Percentiles rank a stretch among this genome's conserved stretches.
These are phyloP conservation scores for Thymelicus acteon DNA, from an alignment of 2,888 invertebrate genomes.

Conservation along the genomic window DNA sequence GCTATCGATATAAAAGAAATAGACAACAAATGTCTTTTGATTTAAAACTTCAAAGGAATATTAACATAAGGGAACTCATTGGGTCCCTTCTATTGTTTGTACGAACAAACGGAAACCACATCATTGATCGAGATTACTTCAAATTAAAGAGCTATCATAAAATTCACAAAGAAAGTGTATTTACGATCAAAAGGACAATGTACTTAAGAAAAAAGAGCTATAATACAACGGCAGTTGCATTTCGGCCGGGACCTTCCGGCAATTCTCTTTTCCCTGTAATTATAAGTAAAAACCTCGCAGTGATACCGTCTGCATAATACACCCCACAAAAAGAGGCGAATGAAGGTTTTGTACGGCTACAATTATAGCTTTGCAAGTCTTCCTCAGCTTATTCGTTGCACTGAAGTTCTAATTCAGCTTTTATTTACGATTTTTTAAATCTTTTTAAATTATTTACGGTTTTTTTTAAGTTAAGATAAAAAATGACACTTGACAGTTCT, in stretches of 20 bases:
- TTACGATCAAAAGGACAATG: conserved; percentile 57
- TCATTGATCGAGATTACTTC: conserved; percentile 57
- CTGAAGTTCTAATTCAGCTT: conserved; percentile 48
- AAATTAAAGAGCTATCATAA: conserved; percentile 57
- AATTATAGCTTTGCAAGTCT: conserved; percentile 42
- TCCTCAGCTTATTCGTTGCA: conserved; percentile 38
- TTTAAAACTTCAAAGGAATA: conserved; percentile 26
- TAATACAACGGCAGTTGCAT: conserved; percentile 56
- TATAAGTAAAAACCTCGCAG: conserved; percentile 59
- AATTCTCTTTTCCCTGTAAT: conserved; percentile 63
- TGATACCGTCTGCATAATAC: conserved; percentile 56
- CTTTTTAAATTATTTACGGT: conserved; percentile 37
- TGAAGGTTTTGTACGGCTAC: conserved; percentile 45
- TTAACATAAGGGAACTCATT: conserved; percentile 12
- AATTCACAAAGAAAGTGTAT: conserved; percentile 54
- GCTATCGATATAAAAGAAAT: too few relatives aligned
- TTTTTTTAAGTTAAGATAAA: conserved; percentile 21
- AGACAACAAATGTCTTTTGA: background rate
- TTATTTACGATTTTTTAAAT: conserved; percentile 30
- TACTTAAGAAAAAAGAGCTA: conserved; percentile 51
- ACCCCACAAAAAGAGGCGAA: conserved; percentile 52
- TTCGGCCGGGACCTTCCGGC: conserved; percentile 58
- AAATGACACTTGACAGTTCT: conserved; percentile 36
- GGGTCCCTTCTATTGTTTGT: conserved; percentile 23
- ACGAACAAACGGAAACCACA: conserved; percentile 58